Percentiles rank a stretch among this genome's conserved stretches.
These are phyloP conservation scores for Drosophila repleta DNA, from an alignment of 1,140 invertebrate species.

Conservation along the genomic window DNA sequence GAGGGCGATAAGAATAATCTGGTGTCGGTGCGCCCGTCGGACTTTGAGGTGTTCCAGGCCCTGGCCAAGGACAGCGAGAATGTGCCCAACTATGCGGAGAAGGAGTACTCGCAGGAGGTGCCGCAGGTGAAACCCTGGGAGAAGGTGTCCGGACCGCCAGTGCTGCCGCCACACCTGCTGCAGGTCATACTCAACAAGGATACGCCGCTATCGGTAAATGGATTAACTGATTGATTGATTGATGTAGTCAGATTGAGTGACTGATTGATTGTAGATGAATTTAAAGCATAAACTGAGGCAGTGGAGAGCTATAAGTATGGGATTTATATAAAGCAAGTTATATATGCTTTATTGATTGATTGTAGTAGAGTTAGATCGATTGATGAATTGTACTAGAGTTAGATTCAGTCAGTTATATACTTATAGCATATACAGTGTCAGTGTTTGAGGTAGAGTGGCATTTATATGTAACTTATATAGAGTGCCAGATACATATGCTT, in stretches of 20 bases:
- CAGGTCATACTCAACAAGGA: constrained; percentile 99
- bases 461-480: not conserved
- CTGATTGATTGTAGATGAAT: no score
- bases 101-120: constrained; percentile 95
- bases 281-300: no score
- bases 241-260: no score
- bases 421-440: not conserved
- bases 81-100: constrained; percentile 88
- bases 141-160: constrained; percentile 96
- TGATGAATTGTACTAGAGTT: no score
- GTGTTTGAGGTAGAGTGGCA: not conserved
- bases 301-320: no score
- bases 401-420: no score
- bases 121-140: constrained; percentile 95
- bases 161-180: constrained; percentile 97
- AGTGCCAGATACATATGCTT: no score
- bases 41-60: constrained; percentile 99
- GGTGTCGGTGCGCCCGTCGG: constrained; percentile 95
- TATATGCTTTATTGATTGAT: no score
- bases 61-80: constrained; percentile 95
- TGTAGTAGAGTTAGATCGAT: no score
- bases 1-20: constrained; percentile 96
- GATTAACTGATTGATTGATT: no score
- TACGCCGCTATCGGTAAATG: constrained; percentile 93
- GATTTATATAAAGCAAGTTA: no score